Evolutionary conservation across 2,797 vertebrate genomes (phyloP).

Genomic region (Argya squamiceps): DNA sequence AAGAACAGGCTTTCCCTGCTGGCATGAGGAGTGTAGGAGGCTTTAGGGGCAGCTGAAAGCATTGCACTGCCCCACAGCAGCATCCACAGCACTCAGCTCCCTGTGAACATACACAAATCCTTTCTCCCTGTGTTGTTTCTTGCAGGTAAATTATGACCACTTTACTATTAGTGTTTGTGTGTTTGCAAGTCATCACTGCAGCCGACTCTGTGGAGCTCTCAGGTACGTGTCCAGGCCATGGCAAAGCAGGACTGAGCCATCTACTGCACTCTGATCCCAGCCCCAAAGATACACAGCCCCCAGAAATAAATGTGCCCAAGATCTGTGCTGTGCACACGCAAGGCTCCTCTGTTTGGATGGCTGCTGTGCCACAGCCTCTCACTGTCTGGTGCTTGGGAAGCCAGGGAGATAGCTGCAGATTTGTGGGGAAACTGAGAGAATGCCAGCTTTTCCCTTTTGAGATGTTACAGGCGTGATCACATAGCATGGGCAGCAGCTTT

Average conservation of each 20-base stretch:
- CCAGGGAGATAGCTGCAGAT: neutral
- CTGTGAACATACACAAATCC: neutral
- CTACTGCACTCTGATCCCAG: neutral
- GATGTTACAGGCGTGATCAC: neutral
- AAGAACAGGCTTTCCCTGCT: neutral
- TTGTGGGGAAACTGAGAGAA: neutral
- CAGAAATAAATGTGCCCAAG: neutral
- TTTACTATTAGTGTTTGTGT: constrained; percentile 87
- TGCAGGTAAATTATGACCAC: constrained; percentile 89
- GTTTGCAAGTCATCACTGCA: constrained; percentile 82
- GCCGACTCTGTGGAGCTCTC: constrained; percentile 77
- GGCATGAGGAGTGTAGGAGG: neutral
- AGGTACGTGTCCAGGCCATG: constrained; percentile 68
- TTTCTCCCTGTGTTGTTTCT: constrained; percentile 50
- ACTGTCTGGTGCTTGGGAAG: neutral
- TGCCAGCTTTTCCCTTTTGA: neutral
- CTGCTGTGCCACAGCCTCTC: neutral
- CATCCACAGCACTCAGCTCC: neutral
- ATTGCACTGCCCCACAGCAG: neutral
- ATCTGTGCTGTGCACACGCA: neutral
- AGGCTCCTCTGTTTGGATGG: neutral
- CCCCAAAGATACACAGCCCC: rapidly evolving
- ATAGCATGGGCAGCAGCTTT: rapidly evolving
- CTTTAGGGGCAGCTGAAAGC: neutral
- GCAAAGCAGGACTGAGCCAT: neutral